Percentiles rank a stretch among this genome's conserved stretches.
These are phyloP conservation scores for Pithys albifrons DNA, from an alignment of 2,113 vertebrate species.

Conservation along the genomic window DNA sequence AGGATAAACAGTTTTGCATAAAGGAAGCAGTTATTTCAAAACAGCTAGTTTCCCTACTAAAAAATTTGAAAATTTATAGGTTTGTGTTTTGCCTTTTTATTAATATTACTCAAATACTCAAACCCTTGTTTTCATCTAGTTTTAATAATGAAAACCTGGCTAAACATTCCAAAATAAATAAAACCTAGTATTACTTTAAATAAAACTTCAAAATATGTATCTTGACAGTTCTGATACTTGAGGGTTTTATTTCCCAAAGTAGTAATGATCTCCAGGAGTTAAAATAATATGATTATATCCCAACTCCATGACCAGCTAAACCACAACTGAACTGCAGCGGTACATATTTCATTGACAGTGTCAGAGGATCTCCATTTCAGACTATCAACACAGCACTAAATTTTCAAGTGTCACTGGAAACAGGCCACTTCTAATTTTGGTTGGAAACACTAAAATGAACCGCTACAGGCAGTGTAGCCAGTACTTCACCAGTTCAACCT, in stretches of 20 bases:
- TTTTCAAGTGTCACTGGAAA: constrained; percentile 72
- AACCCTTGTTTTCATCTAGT: constrained; percentile 42
- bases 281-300: constrained; percentile 79
- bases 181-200: constrained; percentile 50
- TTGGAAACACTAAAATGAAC: constrained; percentile 22
- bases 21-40: constrained; percentile 31
- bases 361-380: constrained; percentile 72
- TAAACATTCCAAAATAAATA: constrained; percentile 61
- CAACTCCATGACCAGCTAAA: constrained; percentile 68
- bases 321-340: constrained; percentile 66
- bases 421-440: constrained; percentile 62
- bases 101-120: constrained; percentile 53
- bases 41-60: constrained; percentile 15
- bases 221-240: constrained; percentile 62
- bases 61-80: constrained; percentile 34
- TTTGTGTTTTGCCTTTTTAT: constrained; percentile 57
- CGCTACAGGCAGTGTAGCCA: constrained; percentile 12
- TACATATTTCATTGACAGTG: constrained; percentile 66
- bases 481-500: constrained; percentile 50
- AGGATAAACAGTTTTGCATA: constrained; percentile 35
- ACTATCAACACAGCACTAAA: constrained; percentile 72
- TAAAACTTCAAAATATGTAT: constrained; percentile 58
- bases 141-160: constrained; percentile 55
- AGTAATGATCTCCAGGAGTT: constrained; percentile 75
- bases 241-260: constrained; percentile 61